Percentiles rank a stretch among this genome's conserved stretches.
These are phyloP conservation scores for Cheilinus undulatus DNA, from an alignment of 2,113 vertebrate species.

Conservation along the genomic window DNA sequence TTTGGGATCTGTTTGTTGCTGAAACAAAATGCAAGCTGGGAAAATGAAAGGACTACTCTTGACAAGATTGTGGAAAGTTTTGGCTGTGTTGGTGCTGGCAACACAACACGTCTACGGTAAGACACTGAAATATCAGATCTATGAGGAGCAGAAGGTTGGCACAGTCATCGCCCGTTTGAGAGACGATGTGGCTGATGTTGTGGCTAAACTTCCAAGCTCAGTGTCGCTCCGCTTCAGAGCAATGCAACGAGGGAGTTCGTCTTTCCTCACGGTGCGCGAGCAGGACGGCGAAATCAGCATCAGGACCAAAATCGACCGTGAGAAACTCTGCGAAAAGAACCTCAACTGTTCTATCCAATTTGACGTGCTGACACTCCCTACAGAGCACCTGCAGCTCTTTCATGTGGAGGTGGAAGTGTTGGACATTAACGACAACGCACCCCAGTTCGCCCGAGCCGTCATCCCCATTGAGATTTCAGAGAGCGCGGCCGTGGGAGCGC, in stretches of 20 bases:
- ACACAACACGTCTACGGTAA: constrained; percentile 79
- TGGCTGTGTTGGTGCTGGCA: constrained; percentile 74
- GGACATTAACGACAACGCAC: constrained; percentile 97
- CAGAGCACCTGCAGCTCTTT: constrained; percentile 96
- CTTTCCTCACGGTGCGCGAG: constrained; percentile 90
- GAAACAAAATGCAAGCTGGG: constrained; percentile 25
- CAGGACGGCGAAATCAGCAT: constrained; percentile 95
- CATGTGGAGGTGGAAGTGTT: constrained; percentile 96
- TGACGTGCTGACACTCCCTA: constrained; percentile 96
- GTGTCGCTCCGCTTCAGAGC: constrained; percentile 91
- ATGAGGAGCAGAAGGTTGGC: constrained; percentile 94
- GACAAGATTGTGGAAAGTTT: constrained; percentile 71
- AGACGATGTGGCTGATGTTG: constrained; percentile 92
- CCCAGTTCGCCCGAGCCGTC: constrained; percentile 92
- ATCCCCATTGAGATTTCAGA: constrained; percentile 97
- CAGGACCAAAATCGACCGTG: constrained; percentile 93
- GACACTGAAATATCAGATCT: constrained; percentile 94
- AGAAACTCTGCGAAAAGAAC: constrained; percentile 97
- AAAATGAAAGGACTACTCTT: constrained; percentile 53
- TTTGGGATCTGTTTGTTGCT: constrained; percentile 1
- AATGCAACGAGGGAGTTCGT: constrained; percentile 91
- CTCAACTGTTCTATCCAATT: constrained; percentile 97
- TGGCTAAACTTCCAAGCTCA: constrained; percentile 90
- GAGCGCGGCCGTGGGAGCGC: constrained; percentile 92
- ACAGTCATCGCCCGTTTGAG: constrained; percentile 91